Evolutionary conservation across 2,888 invertebrate species (phyloP), one percentile per base, ranked within the genome.

Genomic region (Ferrisia virgata): DNA sequence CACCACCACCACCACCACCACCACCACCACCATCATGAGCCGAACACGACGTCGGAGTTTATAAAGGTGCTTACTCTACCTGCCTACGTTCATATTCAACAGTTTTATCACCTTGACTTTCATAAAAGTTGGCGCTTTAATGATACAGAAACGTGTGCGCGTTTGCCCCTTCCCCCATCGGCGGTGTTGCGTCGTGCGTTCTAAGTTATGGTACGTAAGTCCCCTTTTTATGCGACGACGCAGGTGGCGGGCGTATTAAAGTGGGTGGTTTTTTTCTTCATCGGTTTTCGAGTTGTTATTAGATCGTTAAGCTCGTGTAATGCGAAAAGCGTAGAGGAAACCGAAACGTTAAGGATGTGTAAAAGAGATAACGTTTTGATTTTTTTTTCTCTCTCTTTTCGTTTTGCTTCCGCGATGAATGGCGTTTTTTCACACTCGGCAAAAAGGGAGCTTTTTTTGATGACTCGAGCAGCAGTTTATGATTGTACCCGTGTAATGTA

Each of bases 81-180:
- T n/a, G n/a, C n/a, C 39, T 5, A 39, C 39, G 39, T 39, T 39
- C 28, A 13, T 64, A 64, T 64, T 64, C 58, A 64, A 64, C 58
- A 64, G 58, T 64, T 64, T 64, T 64, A 64, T 64, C 58, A 64
- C 58, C 58, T 64, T 64, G 58, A 64, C 58, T 64, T 64, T 64
- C 58, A 64, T 64, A 64, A 64, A 64, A 28, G 22, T 64, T 64
- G 58, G 58, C 28, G 58, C 58, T 64, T 64, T 64, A 64, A 64
- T 64, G 58, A 64, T 64, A 64, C n/a, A 47, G 5, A n/a, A 47
- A 47, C 47, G 47, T 47, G 47, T 47, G 47, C 47, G 47, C n/a
- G 47, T 47, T 47, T 18, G 47, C 36, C 36, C 8, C 13, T n/a
- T n/a, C n/a, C n/a, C n/a, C n/a, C n/a, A n/a, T n/a, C n/a, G n/a